phyloP scores from a whole-genome alignment of 1,140 invertebrate species.

The Anastrepha ludens region DNA sequence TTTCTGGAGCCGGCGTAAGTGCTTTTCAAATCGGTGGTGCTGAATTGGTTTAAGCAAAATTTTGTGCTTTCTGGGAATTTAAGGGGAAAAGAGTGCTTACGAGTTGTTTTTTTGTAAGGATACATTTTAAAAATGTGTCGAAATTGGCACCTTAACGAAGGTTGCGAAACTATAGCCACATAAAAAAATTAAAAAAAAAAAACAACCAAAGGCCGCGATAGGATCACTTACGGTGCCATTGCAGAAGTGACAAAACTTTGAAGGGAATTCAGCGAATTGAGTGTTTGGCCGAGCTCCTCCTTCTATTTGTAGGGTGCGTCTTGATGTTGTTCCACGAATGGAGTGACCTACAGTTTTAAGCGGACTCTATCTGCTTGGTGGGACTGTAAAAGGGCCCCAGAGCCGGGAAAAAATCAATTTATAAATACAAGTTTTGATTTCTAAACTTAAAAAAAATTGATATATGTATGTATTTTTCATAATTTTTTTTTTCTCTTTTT shows the following conservation, averaged over 20 bases:
- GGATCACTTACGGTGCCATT: neutral
- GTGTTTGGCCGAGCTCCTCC: too few relatives aligned
- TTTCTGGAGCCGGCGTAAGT: neutral
- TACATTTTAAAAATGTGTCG: neutral
- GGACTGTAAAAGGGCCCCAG: too few relatives aligned
- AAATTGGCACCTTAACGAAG: constrained; percentile 14
- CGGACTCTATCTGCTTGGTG: too few relatives aligned
- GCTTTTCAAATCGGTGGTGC: neutral
- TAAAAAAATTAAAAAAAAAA: neutral
- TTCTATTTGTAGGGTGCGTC: too few relatives aligned
- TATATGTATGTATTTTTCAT: too few relatives aligned
- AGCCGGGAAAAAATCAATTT: too few relatives aligned
- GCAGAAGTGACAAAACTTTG: neutral
- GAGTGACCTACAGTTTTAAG: too few relatives aligned
- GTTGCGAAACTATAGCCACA: neutral
- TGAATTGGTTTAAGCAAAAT: neutral
- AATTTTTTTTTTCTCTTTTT: neutral
- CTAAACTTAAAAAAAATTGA: too few relatives aligned
- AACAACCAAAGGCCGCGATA: too few relatives aligned
- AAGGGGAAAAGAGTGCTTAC: neutral
- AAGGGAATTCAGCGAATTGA: neutral
- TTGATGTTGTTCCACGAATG: too few relatives aligned
- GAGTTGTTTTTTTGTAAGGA: neutral
- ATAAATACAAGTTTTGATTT: too few relatives aligned
- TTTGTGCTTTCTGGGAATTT: neutral